Evolutionary conservation across 2,113 vertebrate genomes (phyloP).

Genomic region (Trematocara zebra): DNA sequence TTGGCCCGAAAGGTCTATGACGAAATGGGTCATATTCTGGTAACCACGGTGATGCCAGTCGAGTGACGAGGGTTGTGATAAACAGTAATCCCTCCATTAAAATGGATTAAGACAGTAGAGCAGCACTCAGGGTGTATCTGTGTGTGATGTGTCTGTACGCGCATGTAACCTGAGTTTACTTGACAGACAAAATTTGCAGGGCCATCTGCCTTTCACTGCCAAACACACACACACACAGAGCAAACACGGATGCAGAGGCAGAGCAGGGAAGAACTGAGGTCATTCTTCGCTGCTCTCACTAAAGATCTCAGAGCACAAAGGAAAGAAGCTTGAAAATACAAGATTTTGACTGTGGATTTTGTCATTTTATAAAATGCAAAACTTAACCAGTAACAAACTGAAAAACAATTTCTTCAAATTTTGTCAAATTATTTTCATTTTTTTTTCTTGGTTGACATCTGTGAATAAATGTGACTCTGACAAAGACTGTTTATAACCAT

Average conservation of each 20-base stretch:
- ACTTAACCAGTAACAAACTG: not conserved
- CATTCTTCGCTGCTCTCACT: not conserved
- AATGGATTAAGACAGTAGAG: constrained; percentile 67
- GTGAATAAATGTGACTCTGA: not conserved
- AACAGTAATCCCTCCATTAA: constrained; percentile 69
- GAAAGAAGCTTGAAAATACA: not conserved
- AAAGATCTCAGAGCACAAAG: not conserved
- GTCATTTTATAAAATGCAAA: not conserved
- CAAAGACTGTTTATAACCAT: not conserved
- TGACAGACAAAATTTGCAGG: constrained; percentile 8
- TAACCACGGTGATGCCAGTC: constrained; percentile 55
- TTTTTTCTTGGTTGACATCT: not conserved
- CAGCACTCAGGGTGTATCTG: constrained; percentile 27
- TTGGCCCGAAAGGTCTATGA: constrained; percentile 47
- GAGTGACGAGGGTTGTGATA: constrained; percentile 51
- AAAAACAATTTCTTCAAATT: not conserved
- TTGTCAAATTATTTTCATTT: not conserved
- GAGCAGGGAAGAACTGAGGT: not conserved
- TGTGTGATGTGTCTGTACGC: not conserved
- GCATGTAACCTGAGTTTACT: constrained; percentile 40
- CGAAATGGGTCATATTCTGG: constrained; percentile 46
- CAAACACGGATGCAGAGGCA: not conserved
- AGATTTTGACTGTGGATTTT: not conserved
- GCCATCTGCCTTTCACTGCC: constrained; percentile 45
- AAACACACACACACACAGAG: not conserved